phyloP scores from a whole-genome alignment of 2,113 vertebrate species.

The Colius striatus region DNA sequence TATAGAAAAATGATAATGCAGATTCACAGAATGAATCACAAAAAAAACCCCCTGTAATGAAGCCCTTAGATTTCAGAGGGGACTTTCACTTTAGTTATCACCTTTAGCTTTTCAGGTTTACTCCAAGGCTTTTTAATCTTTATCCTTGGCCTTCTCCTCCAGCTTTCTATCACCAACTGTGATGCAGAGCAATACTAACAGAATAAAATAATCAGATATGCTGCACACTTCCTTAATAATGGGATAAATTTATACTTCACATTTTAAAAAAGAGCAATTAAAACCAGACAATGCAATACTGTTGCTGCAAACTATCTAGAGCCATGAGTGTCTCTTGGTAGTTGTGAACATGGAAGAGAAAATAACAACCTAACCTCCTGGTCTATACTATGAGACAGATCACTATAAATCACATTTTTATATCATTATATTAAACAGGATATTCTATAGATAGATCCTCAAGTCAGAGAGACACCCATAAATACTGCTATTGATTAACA shows the following conservation, averaged over 20 bases:
- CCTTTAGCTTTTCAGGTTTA: background rate
- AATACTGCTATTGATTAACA: background rate
- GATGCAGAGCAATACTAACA: background rate
- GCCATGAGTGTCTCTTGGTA: background rate
- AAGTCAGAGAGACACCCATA: background rate
- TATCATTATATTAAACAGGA: background rate
- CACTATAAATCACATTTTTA: background rate
- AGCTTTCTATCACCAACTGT: background rate
- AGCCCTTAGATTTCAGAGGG: background rate
- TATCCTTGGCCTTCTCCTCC: background rate
- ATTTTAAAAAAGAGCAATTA: background rate
- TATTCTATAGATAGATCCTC: background rate
- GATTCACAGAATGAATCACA: background rate
- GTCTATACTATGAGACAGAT: background rate
- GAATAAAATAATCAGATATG: background rate
- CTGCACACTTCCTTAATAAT: background rate
- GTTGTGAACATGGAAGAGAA: background rate
- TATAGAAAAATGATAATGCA: rapidly evolving
- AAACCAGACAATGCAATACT: background rate
- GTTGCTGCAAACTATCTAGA: background rate
- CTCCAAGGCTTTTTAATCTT: background rate
- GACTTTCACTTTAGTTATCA: background rate
- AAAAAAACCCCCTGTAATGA: background rate
- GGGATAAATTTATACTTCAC: background rate
- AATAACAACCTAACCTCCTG: background rate